Evolutionary conservation across 2,113 vertebrate genomes (phyloP).

Genomic region (Telmatochromis brachygnathus): DNA sequence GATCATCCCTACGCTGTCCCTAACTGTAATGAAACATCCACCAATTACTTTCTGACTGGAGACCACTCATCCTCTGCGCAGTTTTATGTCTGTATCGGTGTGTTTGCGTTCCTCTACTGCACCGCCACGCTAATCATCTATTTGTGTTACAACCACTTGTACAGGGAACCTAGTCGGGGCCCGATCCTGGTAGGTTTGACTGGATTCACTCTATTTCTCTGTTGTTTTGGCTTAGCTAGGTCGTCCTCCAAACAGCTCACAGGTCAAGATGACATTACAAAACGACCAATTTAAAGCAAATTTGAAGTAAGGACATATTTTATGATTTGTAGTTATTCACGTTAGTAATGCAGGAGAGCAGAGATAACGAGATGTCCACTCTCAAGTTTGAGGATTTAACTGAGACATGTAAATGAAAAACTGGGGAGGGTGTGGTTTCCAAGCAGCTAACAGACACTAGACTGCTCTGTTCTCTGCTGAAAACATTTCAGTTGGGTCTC

Average conservation of each 20-base stretch:
- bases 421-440: neutral
- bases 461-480: neutral
- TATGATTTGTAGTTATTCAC: neutral
- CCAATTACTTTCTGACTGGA: constrained; percentile 67
- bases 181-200: constrained; percentile 75
- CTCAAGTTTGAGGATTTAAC: constrained; percentile 2
- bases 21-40: constrained; percentile 50
- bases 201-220: neutral
- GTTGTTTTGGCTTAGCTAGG: neutral
- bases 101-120: constrained; percentile 88
- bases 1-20: constrained; percentile 71
- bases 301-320: neutral
- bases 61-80: constrained; percentile 83
- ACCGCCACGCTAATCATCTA: constrained; percentile 83
- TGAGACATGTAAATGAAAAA: constrained; percentile 40
- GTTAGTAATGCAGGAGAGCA: neutral
- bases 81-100: constrained; percentile 88
- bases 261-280: neutral
- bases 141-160: constrained; percentile 83
- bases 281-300: neutral
- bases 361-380: neutral
- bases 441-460: neutral
- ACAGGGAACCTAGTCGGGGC: constrained; percentile 74
- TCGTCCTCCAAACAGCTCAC: neutral
- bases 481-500: neutral